Evolutionary conservation across 2,797 vertebrate genomes (phyloP).

Genomic region (Eulemur coronatus): DNA sequence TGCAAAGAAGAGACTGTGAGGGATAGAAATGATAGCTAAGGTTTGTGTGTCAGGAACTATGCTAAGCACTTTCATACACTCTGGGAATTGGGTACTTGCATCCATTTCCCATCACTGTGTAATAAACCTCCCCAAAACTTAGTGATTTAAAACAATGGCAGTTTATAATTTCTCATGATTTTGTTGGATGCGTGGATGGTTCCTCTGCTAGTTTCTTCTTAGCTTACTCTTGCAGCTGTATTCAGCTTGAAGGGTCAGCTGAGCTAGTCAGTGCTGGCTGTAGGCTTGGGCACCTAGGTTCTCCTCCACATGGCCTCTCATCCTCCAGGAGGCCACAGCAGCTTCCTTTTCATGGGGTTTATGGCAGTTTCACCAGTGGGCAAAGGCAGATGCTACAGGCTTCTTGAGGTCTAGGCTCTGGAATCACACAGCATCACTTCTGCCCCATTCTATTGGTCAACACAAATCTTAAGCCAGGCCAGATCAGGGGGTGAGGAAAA

Average conservation of each 20-base stretch:
- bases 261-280: background rate
- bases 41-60: background rate
- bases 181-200: background rate
- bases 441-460: background rate
- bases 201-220: background rate
- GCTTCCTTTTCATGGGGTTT: background rate
- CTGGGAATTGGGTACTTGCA: background rate
- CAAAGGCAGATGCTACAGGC: background rate
- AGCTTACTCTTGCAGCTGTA: background rate
- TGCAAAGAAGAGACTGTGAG: background rate
- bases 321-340: background rate
- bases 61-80: background rate
- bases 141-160: background rate
- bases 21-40: background rate
- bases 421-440: background rate
- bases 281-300: background rate
- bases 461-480: background rate
- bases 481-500: background rate
- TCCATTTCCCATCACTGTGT: background rate
- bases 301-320: background rate
- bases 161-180: background rate
- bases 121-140: background rate
- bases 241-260: background rate
- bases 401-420: background rate
- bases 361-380: background rate